These are phyloP conservation scores for Olivierus martensii DNA, from an alignment of 1,140 invertebrate species.

Conservation along the genomic window DNA sequence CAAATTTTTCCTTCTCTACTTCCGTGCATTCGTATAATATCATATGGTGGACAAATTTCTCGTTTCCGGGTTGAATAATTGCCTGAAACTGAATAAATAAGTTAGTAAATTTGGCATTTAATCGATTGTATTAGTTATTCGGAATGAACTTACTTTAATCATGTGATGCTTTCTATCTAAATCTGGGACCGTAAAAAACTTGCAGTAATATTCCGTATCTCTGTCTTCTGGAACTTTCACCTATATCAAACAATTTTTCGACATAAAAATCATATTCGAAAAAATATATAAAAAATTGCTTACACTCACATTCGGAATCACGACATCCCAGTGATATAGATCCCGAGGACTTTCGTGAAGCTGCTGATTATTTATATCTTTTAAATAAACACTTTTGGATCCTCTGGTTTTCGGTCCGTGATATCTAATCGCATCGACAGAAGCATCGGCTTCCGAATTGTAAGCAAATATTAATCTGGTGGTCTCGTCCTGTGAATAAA, in stretches of 20 bases:
- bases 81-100: constrained; percentile 25
- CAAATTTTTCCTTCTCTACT: constrained; percentile 26
- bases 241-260: too few species aligned
- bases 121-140: too few species aligned
- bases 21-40: constrained; percentile 51
- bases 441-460: constrained; percentile 19
- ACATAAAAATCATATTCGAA: too few species aligned
- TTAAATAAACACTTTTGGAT: constrained; percentile 15
- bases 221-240: too few species aligned
- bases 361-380: neutral
- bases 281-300: too few species aligned
- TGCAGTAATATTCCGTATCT: too few species aligned
- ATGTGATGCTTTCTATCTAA: too few species aligned
- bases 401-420: constrained; percentile 17
- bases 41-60: constrained; percentile 50
- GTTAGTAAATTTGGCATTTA: too few species aligned
- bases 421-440: constrained; percentile 17
- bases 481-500: constrained; percentile 19
- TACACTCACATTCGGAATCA: constrained; percentile 6
- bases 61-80: constrained; percentile 32
- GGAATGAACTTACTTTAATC: too few species aligned
- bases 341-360: neutral
- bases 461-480: constrained; percentile 23
- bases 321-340: constrained; percentile 12
- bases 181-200: too few species aligned